These are phyloP conservation scores for Panthera leo DNA, from an alignment of 2,113 vertebrate species.

Conservation along the genomic window DNA sequence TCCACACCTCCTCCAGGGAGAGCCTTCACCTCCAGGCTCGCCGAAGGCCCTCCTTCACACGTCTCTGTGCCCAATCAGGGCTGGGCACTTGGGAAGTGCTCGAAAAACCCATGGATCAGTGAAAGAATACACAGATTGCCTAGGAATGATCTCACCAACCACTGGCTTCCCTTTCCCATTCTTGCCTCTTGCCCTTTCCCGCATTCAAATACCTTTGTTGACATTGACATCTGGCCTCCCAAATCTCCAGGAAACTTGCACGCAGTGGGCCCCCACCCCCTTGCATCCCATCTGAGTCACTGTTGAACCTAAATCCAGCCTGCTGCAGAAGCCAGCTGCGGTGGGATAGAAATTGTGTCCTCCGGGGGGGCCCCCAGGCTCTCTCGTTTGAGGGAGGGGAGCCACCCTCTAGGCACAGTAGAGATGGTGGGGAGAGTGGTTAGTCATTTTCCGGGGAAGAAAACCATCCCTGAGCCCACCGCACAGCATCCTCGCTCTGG, in stretches of 20 bases:
- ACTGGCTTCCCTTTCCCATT: neutral
- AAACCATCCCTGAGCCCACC: neutral
- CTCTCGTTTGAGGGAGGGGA: neutral
- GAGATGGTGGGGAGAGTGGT: neutral
- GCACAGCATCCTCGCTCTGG: neutral
- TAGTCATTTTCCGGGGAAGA: constrained; percentile 2
- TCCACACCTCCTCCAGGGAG: constrained; percentile 25
- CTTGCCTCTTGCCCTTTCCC: constrained; percentile 36
- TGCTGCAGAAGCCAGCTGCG: neutral
- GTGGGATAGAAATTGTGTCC: neutral
- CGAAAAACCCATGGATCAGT: neutral
- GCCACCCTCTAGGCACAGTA: neutral
- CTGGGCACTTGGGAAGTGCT: neutral
- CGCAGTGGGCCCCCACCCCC: neutral
- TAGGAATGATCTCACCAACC: constrained; percentile 42
- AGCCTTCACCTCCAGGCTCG: neutral
- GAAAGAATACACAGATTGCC: neutral
- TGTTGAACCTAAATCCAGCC: neutral
- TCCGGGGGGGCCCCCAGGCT: neutral
- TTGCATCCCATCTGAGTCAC: constrained; percentile 56
- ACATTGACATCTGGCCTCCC: neutral
- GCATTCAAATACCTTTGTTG: neutral
- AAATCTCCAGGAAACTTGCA: constrained; percentile 64
- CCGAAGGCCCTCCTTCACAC: neutral
- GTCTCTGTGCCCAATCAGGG: neutral